Percentiles rank a stretch among this genome's conserved stretches.
Evolutionary conservation across 2,888 invertebrate genomes (phyloP).

Genomic region (Laspeyria flexula): DNA sequence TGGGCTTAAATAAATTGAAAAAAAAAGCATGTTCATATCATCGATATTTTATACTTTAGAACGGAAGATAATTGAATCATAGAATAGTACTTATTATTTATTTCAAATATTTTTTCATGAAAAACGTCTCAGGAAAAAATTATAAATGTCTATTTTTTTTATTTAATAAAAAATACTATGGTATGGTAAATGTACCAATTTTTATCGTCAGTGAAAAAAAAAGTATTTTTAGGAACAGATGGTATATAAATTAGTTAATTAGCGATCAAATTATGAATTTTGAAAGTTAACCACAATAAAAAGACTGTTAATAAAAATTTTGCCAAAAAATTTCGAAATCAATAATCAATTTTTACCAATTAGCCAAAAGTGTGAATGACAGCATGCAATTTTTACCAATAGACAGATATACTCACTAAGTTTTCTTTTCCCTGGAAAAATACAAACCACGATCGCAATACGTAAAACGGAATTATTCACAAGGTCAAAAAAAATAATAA

Average conservation of each 20-base stretch:
- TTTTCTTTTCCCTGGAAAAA: slow-evolving; percentile 84
- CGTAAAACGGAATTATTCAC: slow-evolving; percentile 79
- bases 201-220: too few species aligned
- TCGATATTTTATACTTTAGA: too few species aligned
- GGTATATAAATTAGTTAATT: slow-evolving; percentile 43
- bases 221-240: slow-evolving; percentile 21
- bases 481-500: slow-evolving; percentile 42
- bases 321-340: slow-evolving; percentile 26
- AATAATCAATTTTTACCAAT: slow-evolving; percentile 27
- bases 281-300: slow-evolving; percentile 28
- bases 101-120: too few species aligned
- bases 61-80: too few species aligned
- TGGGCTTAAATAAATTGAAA: too few species aligned
- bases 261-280: slow-evolving; percentile 36
- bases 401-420: slow-evolving; percentile 79
- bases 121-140: too few species aligned
- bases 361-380: slow-evolving; percentile 40
- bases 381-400: slow-evolving; percentile 72
- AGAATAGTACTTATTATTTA: too few species aligned
- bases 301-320: slow-evolving; percentile 33
- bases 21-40: too few species aligned
- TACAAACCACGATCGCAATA: slow-evolving; percentile 75
- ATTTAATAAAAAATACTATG: too few species aligned
- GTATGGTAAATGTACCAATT: too few species aligned
- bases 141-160: too few species aligned